These are phyloP conservation scores for Amaurobius ferox DNA, from an alignment of 2,888 invertebrate genomes.

Conservation along the genomic window DNA sequence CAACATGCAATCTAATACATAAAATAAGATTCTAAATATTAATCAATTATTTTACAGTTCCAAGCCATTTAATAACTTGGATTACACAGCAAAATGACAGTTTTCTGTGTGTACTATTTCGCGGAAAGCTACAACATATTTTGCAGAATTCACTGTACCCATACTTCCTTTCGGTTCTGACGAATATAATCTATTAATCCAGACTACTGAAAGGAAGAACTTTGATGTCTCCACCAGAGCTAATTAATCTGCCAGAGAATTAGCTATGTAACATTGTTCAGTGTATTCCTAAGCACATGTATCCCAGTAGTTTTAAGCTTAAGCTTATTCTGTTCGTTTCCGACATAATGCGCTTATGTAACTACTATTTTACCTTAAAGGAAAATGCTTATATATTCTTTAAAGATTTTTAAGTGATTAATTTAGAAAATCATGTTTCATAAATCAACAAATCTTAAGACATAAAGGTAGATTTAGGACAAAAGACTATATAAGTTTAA, in stretches of 20 bases:
- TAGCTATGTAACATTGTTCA: neutral
- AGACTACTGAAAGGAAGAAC: slow-evolving; percentile 15
- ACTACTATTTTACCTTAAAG: neutral
- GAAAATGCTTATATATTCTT: neutral
- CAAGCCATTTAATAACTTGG: too few species aligned
- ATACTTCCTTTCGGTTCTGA: neutral
- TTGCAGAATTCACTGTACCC: neutral
- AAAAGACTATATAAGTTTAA: too few species aligned
- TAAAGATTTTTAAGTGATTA: slow-evolving; percentile 4
- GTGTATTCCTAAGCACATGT: neutral
- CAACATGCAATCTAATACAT: too few species aligned
- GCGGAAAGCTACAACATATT: neutral
- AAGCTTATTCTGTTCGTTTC: neutral
- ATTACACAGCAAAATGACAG: neutral
- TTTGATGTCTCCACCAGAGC: slow-evolving; percentile 18
- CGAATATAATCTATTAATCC: slow-evolving; percentile 19
- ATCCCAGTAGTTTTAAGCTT: neutral
- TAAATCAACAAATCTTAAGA: too few species aligned
- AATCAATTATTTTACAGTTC: too few species aligned
- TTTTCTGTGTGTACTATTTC: neutral
- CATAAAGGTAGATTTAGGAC: too few species aligned
- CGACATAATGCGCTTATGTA: neutral
- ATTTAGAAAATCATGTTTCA: neutral
- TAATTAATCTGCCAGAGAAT: slow-evolving; percentile 22
- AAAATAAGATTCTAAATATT: too few species aligned